Evolutionary conservation across 1,140 invertebrate genomes (phyloP), one percentile per base, ranked within the genome.

Genomic region (Pogonognathellus flavescens): DNA sequence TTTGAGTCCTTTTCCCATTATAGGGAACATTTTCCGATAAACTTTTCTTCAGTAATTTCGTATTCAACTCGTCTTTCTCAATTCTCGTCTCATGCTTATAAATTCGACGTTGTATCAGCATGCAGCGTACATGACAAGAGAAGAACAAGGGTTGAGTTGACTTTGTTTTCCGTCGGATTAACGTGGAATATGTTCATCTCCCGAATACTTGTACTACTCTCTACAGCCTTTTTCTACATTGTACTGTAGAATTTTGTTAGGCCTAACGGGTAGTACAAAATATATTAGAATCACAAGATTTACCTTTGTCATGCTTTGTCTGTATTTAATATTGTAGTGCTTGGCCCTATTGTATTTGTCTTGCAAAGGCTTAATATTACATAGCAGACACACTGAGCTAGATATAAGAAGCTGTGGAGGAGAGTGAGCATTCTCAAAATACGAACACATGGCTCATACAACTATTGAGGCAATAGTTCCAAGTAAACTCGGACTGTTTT

Each of bases 121-220:
- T 50, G 70, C 70, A 76, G 14, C 70, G 41, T 76, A 50, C 25
- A 76, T 50, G 41, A 13, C 16, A 49, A n/a, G 41, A 31, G 70
- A 76, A 76, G 70, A 76, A 76, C 70, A 76, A 76, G 70, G 70
- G 70, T 76, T 76, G 41, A 76, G 70, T 76, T 76, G 70, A 76
- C 70, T 76, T 76, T 76, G 70, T 76, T 76, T 76, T 76, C 70
- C 41, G 70, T 49, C n/a, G 31, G 70, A 76, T 76, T 76, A 76
- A 18, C 70, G 25, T 66, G 41, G 31, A 76, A 76, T 31, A 76
- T 76, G 66, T 18, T 72, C 70, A 7, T 50, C 9, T 16, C 53
- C n/a, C 53, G 11, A 57, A 2, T 57, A 57, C 31, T 41, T 41
- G 0, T 2, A 31, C 4, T 66, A 41, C 2, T 41, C 22, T 66